These are phyloP conservation scores for Microctenopoma lineatum DNA, from an alignment of 2,797 vertebrate genomes.

Conservation along the genomic window DNA sequence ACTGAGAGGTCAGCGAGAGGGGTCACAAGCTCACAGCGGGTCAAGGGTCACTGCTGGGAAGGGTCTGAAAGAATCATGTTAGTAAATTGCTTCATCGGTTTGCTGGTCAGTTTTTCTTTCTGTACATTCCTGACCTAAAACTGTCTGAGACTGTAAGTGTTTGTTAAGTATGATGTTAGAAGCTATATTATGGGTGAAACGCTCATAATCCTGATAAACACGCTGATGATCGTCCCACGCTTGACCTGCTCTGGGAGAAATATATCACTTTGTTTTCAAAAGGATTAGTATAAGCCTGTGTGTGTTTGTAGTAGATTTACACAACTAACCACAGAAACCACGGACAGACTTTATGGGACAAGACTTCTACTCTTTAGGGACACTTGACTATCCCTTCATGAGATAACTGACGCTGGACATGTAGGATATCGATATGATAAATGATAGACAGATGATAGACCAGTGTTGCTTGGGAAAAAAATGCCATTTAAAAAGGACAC, in stretches of 20 bases:
- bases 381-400: neutral
- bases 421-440: constrained; percentile 18
- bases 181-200: constrained; percentile 66
- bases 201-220: constrained; percentile 75
- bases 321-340: constrained; percentile 35
- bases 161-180: constrained; percentile 52
- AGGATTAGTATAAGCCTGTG: constrained; percentile 78
- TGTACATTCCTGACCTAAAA: constrained; percentile 1
- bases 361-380: constrained; percentile 16
- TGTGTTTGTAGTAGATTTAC: constrained; percentile 49
- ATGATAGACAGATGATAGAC: constrained; percentile 33
- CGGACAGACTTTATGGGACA: constrained; percentile 30
- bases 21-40: constrained; percentile 66
- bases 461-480: neutral
- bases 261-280: constrained; percentile 77
- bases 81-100: constrained; percentile 13
- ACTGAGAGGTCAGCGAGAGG: constrained; percentile 71
- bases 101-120: constrained; percentile 2
- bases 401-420: constrained; percentile 12
- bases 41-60: constrained; percentile 69
- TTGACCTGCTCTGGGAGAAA: constrained; percentile 66
- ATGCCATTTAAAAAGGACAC: constrained; percentile 42
- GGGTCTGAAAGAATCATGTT: constrained; percentile 37
- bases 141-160: constrained; percentile 21
- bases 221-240: constrained; percentile 69